Percentiles rank a stretch among this genome's conserved stretches.
These are phyloP conservation scores for Spilosoma lubricipeda DNA, from an alignment of 2,888 invertebrate genomes.

Conservation along the genomic window DNA sequence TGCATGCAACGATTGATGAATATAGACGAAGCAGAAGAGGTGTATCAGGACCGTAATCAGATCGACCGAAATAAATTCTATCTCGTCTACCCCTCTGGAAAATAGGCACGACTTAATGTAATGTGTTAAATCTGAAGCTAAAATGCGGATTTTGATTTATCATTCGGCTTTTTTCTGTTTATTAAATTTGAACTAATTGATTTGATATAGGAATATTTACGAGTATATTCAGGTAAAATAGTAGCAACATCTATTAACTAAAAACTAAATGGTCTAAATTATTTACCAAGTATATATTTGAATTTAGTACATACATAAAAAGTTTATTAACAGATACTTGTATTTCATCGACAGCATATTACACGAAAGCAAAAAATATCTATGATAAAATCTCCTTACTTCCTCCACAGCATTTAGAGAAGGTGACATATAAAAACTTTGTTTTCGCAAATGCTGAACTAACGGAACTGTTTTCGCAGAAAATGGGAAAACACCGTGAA, in stretches of 20 bases:
- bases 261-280: neutral
- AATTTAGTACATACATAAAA: neutral
- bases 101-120: no score
- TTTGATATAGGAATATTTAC: no score
- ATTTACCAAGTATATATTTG: neutral
- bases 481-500: constrained; percentile 11
- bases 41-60: no score
- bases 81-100: no score
- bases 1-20: no score
- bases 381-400: neutral
- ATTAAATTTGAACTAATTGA: no score
- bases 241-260: neutral
- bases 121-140: neutral
- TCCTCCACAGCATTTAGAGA: constrained; percentile 1
- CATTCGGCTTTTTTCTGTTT: neutral
- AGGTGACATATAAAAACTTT: neutral
- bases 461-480: constrained; percentile 6
- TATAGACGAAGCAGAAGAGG: no score
- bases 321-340: neutral
- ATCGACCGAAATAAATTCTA: no score
- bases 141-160: neutral
- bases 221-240: neutral
- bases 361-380: neutral
- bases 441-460: constrained; percentile 5
- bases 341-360: neutral